These are phyloP conservation scores for Solenopsis fugax DNA, from an alignment of 1,140 invertebrate species.

Conservation along the genomic window DNA sequence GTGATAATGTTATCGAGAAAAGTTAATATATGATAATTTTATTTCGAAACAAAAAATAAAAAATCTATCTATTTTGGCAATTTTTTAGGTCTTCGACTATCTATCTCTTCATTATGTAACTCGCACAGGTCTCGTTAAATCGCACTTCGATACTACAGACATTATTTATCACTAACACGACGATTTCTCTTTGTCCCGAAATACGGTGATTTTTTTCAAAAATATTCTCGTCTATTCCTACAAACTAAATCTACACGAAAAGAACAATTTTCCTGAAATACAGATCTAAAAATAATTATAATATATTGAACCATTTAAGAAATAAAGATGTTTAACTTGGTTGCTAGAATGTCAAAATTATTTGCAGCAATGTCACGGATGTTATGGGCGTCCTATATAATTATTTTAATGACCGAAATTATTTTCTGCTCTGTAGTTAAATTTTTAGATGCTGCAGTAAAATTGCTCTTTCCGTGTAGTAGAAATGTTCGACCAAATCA, in stretches of 20 bases:
- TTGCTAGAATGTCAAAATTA: too few species aligned
- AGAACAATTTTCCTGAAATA: too few species aligned
- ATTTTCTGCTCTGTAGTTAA: too few species aligned
- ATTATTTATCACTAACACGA: constrained; percentile 8
- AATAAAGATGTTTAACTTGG: too few species aligned
- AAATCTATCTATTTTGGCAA: constrained; percentile 18
- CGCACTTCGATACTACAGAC: neutral
- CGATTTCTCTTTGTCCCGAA: neutral
- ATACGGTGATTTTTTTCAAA: neutral
- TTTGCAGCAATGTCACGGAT: too few species aligned
- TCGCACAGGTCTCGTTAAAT: neutral
- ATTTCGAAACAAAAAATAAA: constrained; percentile 26
- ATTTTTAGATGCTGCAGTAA: too few species aligned
- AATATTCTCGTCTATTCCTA: neutral
- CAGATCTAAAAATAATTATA: too few species aligned
- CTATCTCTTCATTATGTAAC: constrained; percentile 13
- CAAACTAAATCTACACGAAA: neutral
- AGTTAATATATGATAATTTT: constrained; percentile 51
- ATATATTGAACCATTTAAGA: too few species aligned
- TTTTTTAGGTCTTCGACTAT: constrained; percentile 42
- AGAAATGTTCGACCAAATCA: neutral
- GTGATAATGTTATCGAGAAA: constrained; percentile 46
- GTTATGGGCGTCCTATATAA: too few species aligned
- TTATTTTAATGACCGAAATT: too few species aligned
- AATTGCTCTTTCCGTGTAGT: neutral